Conservation (phyloP, 2,888 invertebrate species). For the Plusia festucae region DNA sequence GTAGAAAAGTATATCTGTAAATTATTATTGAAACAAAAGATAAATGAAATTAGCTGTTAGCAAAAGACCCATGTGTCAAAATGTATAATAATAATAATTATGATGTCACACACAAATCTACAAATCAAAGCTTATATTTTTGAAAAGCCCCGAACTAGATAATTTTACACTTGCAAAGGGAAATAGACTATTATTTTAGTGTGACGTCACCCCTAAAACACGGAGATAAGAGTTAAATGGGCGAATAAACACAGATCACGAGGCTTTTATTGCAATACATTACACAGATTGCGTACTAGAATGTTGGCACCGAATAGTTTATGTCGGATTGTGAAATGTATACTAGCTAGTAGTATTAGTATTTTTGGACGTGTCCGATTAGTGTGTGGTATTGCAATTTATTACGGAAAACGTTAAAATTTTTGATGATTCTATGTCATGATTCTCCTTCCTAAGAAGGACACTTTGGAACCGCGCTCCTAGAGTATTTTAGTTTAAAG, state of each 20-base stretch:
- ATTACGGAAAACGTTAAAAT: too few species aligned
- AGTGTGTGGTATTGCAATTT: conserved; percentile 18
- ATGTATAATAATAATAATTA: background rate
- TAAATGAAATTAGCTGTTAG: background rate
- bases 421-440: too few species aligned
- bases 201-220: conserved; percentile 55
- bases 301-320: conserved; percentile 58
- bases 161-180: conserved; percentile 52
- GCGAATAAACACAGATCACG: conserved; percentile 65
- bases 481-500: too few species aligned
- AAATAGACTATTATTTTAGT: conserved; percentile 58
- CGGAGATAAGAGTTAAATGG: conserved; percentile 65
- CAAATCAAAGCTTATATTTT: conserved; percentile 24
- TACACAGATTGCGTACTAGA: conserved; percentile 60
- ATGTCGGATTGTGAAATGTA: conserved; percentile 37
- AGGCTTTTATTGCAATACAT: conserved; percentile 65
- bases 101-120: background rate
- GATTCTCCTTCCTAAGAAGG: too few species aligned
- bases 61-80: background rate
- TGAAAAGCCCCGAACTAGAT: conserved; percentile 32
- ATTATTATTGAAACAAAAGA: background rate
- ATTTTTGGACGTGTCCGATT: conserved; percentile 33
- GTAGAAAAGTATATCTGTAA: too few species aligned
- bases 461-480: too few species aligned
- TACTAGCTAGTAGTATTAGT: too few species aligned